A percentile compares a stretch with the other conserved stretches of the same genome.
phyloP scores from a whole-genome alignment of 2,797 vertebrate species.

The Schizothorax lantsangensis region DNA sequence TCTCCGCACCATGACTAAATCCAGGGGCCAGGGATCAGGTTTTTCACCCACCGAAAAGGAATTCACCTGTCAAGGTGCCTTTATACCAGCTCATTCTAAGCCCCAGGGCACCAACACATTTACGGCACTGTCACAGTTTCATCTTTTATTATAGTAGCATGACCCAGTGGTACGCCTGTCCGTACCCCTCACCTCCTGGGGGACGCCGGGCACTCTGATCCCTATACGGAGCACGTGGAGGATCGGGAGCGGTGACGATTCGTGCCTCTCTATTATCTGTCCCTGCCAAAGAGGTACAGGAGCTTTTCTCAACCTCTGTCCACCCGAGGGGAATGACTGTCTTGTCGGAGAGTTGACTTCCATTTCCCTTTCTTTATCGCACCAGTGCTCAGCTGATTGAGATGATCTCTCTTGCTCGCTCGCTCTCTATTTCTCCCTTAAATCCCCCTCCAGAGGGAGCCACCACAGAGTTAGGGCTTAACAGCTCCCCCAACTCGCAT shows the following conservation, averaged over 20 bases:
- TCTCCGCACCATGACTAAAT: slow-evolving; percentile 43
- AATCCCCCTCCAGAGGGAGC: slow-evolving; percentile 52
- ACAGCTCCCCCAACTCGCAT: slow-evolving; percentile 49
- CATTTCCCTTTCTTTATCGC: slow-evolving; percentile 55
- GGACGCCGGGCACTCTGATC: slow-evolving; percentile 54
- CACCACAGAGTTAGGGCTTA: slow-evolving; percentile 55
- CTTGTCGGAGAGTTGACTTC: slow-evolving; percentile 51
- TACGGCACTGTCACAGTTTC: slow-evolving; percentile 54
- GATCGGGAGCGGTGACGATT: slow-evolving; percentile 46
- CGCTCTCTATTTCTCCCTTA: slow-evolving; percentile 37
- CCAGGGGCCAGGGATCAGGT: slow-evolving; percentile 41
- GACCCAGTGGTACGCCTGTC: slow-evolving; percentile 38
- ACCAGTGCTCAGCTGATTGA: slow-evolving; percentile 43
- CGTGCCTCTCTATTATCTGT: slow-evolving; percentile 55
- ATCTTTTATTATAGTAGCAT: slow-evolving; percentile 47
- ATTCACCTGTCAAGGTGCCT: slow-evolving; percentile 49
- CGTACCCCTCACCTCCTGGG: slow-evolving; percentile 36
- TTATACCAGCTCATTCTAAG: slow-evolving; percentile 43
- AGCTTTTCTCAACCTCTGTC: slow-evolving; percentile 60
- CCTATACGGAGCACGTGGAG: slow-evolving; percentile 39
- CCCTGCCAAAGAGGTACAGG: slow-evolving; percentile 53
- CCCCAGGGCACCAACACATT: slow-evolving; percentile 45
- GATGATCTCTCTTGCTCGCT: slow-evolving; percentile 39
- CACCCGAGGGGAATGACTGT: slow-evolving; percentile 59
- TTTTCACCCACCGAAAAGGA: slow-evolving; percentile 44